Evolutionary conservation across 2,888 invertebrate species (phyloP).

Genomic region (Tetragnatha montana): DNA sequence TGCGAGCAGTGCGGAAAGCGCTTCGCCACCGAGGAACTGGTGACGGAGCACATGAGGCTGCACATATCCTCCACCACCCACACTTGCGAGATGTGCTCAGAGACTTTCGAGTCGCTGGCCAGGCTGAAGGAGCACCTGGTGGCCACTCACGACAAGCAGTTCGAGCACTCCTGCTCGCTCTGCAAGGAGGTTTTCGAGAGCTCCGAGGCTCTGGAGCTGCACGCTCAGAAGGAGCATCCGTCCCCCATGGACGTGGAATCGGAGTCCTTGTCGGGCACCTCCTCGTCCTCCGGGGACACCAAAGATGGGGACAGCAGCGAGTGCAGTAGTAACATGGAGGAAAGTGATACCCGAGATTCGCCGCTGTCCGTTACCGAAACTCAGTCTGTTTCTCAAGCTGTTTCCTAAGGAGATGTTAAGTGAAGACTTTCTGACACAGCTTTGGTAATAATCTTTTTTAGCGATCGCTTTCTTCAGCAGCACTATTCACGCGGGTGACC

Average conservation of each 20-base stretch:
- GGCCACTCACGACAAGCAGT: conserved; percentile 88
- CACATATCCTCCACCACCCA: conserved; percentile 89
- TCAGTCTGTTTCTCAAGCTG: too few relatives aligned
- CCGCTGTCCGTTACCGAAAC: conserved; percentile 54
- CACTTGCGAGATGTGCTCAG: conserved; percentile 87
- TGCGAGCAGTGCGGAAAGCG: conserved; percentile 88
- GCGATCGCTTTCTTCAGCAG: too few relatives aligned
- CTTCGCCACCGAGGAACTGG: conserved; percentile 87
- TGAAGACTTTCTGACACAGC: neutral
- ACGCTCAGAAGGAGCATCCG: conserved; percentile 88
- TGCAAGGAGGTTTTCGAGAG: conserved; percentile 92
- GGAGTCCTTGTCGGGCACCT: conserved; percentile 54
- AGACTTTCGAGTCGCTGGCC: conserved; percentile 89
- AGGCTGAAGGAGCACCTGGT: conserved; percentile 87
- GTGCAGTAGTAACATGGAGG: conserved; percentile 68
- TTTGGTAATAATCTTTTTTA: too few relatives aligned
- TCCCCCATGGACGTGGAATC: conserved; percentile 40
- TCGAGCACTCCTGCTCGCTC: conserved; percentile 88
- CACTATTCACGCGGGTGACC: too few relatives aligned
- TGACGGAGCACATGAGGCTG: conserved; percentile 87
- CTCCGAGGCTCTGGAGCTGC: conserved; percentile 87
- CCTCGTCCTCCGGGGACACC: conserved; percentile 69
- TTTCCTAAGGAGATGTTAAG: too few relatives aligned
- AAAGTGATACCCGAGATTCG: conserved; percentile 69
- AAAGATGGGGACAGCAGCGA: conserved; percentile 72